phyloP scores from a whole-genome alignment of 2,888 invertebrate species.

The Philopedon plagiatum region DNA sequence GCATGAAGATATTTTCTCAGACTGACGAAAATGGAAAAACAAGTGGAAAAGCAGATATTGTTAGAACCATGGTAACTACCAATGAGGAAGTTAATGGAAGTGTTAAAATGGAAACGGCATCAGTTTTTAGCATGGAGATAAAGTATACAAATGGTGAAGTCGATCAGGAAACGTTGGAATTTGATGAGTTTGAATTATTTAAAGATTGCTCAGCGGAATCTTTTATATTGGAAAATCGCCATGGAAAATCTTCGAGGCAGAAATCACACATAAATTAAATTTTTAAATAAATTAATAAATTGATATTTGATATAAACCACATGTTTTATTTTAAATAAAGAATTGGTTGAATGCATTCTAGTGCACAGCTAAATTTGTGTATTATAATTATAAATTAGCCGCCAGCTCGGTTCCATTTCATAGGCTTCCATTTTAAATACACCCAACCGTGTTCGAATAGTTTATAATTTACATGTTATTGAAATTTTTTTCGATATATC shows the following conservation, averaged over 20 bases:
- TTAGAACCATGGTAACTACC: constrained; percentile 3
- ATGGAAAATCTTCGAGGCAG: neutral
- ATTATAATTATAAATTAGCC: no score
- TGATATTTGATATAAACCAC: neutral
- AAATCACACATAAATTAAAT: neutral
- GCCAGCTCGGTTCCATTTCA: no score
- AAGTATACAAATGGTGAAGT: constrained; percentile 27
- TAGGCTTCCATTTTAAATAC: no score
- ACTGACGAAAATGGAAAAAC: constrained; percentile 19
- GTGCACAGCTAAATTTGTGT: no score
- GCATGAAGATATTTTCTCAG: neutral
- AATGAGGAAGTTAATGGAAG: constrained; percentile 16
- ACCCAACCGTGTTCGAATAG: no score
- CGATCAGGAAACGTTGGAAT: neutral
- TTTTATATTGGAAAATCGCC: neutral
- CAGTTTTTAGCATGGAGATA: constrained; percentile 43
- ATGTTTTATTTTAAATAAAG: no score
- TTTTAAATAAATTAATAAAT: neutral
- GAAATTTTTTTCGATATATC: no score
- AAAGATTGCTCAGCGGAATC: constrained; percentile 54
- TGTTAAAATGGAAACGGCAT: constrained; percentile 26
- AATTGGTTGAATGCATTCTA: no score
- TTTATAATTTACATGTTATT: no score
- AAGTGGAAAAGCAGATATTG: constrained; percentile 1
- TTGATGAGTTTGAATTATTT: constrained; percentile 55